Evolutionary conservation across 2,797 vertebrate species (phyloP).

Genomic region (Crenichthys baileyi): DNA sequence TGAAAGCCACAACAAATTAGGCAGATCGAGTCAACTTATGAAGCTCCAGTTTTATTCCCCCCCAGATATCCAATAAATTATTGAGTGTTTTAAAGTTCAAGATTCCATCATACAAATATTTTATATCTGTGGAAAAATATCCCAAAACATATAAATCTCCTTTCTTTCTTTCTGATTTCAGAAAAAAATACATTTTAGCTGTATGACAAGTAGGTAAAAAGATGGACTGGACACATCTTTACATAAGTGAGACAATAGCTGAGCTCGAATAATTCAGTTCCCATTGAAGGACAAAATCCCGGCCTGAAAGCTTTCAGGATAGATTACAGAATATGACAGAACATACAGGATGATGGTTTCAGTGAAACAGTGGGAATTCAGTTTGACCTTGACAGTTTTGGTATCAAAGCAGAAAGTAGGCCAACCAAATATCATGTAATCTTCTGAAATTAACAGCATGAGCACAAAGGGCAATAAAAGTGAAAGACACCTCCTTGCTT

Average conservation of each 20-base stretch:
- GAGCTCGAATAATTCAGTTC: neutral
- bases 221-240: no score
- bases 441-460: slow-evolving; percentile 37
- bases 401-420: slow-evolving; percentile 46
- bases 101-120: neutral
- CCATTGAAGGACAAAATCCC: no score
- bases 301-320: neutral
- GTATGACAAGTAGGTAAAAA: neutral
- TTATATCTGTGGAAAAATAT: neutral
- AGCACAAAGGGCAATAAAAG: slow-evolving; percentile 40
- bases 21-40: neutral
- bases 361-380: slow-evolving; percentile 24
- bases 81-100: neutral
- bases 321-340: neutral
- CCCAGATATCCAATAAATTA: neutral
- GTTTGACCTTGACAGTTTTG: slow-evolving; percentile 30
- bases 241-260: no score
- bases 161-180: neutral
- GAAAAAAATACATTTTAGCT: neutral
- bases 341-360: neutral
- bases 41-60: neutral
- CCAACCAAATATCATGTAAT: slow-evolving; percentile 38
- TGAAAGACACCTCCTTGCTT: slow-evolving; percentile 43
- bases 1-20: neutral
- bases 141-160: neutral